Percentiles rank a stretch among this genome's conserved stretches.
These are phyloP conservation scores for Spea bombifrons DNA, from an alignment of 2,113 vertebrate genomes.

Conservation along the genomic window DNA sequence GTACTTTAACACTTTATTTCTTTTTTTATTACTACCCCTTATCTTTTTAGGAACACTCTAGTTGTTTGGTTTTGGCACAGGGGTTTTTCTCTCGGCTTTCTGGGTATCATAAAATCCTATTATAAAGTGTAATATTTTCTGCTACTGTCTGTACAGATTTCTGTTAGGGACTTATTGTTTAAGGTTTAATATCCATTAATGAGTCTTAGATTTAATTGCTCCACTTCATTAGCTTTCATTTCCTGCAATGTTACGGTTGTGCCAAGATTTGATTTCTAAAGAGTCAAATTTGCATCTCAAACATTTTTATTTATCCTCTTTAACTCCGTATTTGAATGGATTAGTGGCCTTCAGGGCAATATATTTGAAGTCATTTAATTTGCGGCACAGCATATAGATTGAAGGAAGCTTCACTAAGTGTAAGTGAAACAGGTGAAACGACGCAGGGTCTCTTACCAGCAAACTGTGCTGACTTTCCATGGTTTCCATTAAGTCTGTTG, in stretches of 20 bases:
- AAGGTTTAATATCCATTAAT: slow-evolving; percentile 33
- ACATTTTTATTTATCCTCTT: slow-evolving; percentile 4
- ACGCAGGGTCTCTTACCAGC: neutral
- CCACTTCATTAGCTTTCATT: fast-evolving
- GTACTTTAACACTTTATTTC: too few species aligned
- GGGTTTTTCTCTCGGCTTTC: too few species aligned
- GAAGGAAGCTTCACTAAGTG: neutral
- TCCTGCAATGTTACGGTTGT: slow-evolving; percentile 4
- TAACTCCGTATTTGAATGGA: slow-evolving; percentile 1
- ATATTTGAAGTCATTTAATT: neutral
- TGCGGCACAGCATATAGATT: neutral
- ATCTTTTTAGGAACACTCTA: too few species aligned
- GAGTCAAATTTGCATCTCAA: slow-evolving; percentile 39
- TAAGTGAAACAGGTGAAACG: neutral
- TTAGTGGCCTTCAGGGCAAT: neutral
- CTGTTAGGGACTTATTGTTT: neutral
- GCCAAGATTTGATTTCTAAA: slow-evolving; percentile 28
- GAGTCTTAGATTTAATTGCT: slow-evolving; percentile 43
- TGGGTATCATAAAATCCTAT: too few species aligned
- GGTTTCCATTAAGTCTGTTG: neutral
- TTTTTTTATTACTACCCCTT: too few species aligned
- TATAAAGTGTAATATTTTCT: neutral
- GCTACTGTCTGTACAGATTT: neutral
- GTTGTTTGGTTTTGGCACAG: too few species aligned
- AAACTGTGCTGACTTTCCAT: neutral